Evolutionary conservation across 1,140 invertebrate genomes (phyloP).

Genomic region (Calliopsis andreniformis): DNA sequence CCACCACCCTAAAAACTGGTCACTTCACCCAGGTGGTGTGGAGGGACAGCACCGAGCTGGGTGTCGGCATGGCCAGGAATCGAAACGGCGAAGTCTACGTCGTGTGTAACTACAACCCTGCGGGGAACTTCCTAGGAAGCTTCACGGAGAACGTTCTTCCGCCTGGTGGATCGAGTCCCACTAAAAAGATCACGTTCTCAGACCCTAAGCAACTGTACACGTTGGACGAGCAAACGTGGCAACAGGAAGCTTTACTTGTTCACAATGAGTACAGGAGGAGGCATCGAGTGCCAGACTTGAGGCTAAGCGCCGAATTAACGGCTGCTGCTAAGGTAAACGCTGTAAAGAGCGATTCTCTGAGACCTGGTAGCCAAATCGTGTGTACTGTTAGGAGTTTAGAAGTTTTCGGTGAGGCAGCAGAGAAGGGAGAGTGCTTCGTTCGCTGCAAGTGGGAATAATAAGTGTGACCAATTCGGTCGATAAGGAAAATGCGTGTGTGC

Average conservation of each 20-base stretch:
- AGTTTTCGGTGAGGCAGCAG: too few species aligned
- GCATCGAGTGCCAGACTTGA: conserved; percentile 86
- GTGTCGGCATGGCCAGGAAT: conserved; percentile 88
- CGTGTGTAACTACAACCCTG: conserved; percentile 93
- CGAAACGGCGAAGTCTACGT: conserved; percentile 89
- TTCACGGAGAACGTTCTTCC: conserved; percentile 89
- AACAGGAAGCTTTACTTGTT: conserved; percentile 84
- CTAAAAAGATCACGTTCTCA: conserved; percentile 58
- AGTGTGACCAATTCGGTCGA: too few species aligned
- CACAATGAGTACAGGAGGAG: conserved; percentile 90
- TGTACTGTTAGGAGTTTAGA: too few species aligned
- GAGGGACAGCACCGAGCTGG: conserved; percentile 88
- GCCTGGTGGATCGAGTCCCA: conserved; percentile 77
- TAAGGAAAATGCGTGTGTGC: too few species aligned
- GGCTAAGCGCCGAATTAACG: conserved; percentile 82
- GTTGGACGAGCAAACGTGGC: conserved; percentile 81
- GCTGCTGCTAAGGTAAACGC: conserved; percentile 81
- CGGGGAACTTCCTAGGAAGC: conserved; percentile 91
- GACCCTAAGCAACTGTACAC: conserved; percentile 43
- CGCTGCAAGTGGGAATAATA: too few species aligned
- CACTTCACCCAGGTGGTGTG: conserved; percentile 91
- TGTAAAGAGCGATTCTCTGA: too few species aligned
- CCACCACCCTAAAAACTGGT: conserved; percentile 85
- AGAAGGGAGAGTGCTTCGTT: too few species aligned
- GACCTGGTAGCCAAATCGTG: too few species aligned